Conservation (phyloP, 2,113 vertebrate species). For the Tenebrosternarchus preto region DNA sequence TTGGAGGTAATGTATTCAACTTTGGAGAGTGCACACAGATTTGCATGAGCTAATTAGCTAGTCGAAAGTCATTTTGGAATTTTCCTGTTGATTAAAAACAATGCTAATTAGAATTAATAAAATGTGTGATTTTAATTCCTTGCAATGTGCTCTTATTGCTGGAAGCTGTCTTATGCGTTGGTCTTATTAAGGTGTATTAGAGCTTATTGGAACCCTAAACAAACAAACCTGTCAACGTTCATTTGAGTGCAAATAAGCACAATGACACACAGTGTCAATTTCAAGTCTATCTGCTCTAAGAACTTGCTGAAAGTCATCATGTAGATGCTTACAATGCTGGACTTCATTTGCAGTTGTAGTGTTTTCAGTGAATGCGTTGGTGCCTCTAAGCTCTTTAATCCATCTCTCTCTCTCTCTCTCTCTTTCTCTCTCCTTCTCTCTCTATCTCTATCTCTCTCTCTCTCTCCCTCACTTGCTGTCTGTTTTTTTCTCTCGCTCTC, state of each 20-base stretch:
- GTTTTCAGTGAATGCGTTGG: neutral
- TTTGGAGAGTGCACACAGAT: slow-evolving; percentile 46
- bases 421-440: no score
- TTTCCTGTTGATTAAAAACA: slow-evolving; percentile 63
- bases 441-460: neutral
- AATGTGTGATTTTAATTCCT: slow-evolving; percentile 57
- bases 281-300: neutral
- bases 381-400: no score
- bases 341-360: neutral
- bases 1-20: slow-evolving; percentile 54
- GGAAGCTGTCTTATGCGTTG: slow-evolving; percentile 30
- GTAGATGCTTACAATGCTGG: neutral
- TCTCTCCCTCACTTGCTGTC: neutral
- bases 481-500: neutral
- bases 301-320: slow-evolving; percentile 11
- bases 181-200: slow-evolving; percentile 46
- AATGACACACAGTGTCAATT: slow-evolving; percentile 9
- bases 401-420: no score
- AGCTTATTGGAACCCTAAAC: slow-evolving; percentile 52
- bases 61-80: slow-evolving; percentile 60
- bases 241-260: neutral
- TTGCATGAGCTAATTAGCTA: slow-evolving; percentile 64
- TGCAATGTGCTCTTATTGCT: slow-evolving; percentile 39
- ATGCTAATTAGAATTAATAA: slow-evolving; percentile 63
- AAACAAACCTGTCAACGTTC: slow-evolving; percentile 28